These are phyloP conservation scores for Augiades crinisus DNA, from an alignment of 2,888 invertebrate genomes.

Conservation along the genomic window DNA sequence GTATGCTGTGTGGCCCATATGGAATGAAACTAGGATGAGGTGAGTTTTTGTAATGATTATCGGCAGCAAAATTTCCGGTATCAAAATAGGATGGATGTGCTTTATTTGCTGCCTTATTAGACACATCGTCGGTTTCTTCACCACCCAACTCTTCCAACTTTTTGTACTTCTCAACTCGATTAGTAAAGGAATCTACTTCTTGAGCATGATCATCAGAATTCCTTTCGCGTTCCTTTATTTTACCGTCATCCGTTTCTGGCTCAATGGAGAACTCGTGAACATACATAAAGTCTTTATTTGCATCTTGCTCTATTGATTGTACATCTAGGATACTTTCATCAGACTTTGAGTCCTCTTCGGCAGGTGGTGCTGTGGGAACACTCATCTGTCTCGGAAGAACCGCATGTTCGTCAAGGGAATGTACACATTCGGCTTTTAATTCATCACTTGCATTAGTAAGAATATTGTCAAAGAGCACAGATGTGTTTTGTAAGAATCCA, in stretches of 20 bases:
- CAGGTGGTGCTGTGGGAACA: constrained; percentile 57
- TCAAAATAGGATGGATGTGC: constrained; percentile 70
- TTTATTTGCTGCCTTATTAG: constrained; percentile 29
- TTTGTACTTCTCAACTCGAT: constrained; percentile 64
- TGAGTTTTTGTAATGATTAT: constrained; percentile 62
- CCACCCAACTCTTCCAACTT: constrained; percentile 46
- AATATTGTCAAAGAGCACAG: constrained; percentile 52
- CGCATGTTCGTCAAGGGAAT: constrained; percentile 48
- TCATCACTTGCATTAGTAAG: constrained; percentile 61
- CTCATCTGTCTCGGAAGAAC: constrained; percentile 47
- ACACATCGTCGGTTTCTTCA: constrained; percentile 35
- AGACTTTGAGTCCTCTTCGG: constrained; percentile 58
- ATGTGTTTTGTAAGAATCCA: constrained; percentile 51
- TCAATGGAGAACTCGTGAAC: constrained; percentile 67
- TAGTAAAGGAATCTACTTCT: constrained; percentile 60
- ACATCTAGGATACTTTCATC: constrained; percentile 68
- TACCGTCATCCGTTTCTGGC: constrained; percentile 66
- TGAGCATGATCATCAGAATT: constrained; percentile 45
- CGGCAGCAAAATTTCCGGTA: constrained; percentile 71
- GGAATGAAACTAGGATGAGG: constrained; percentile 37
- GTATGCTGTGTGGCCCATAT: constrained; percentile 31
- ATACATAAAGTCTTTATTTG: constrained; percentile 66
- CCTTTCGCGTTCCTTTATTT: constrained; percentile 51
- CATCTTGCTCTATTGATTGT: constrained; percentile 69
- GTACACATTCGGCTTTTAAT: constrained; percentile 57